phyloP scores from a whole-genome alignment of 2,797 vertebrate species.

The Acrocephalus scirpaceus region DNA sequence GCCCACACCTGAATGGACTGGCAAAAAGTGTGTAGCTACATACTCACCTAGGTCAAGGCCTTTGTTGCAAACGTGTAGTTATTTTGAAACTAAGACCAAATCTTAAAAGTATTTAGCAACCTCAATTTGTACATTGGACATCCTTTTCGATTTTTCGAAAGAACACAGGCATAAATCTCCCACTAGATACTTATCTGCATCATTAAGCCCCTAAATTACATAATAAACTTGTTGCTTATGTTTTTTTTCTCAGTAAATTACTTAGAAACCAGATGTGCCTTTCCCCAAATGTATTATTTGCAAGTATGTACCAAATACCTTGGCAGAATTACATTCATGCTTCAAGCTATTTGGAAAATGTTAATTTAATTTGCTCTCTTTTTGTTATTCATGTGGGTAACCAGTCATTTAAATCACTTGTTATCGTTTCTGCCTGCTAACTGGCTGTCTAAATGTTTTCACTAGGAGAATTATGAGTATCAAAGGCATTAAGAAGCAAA shows the following conservation, averaged over 20 bases:
- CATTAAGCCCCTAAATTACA: slow-evolving; percentile 31
- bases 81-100: background rate
- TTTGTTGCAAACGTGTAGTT: background rate
- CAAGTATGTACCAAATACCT: background rate
- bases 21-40: background rate
- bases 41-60: background rate
- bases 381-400: slow-evolving; percentile 8
- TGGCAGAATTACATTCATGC: slow-evolving; percentile 25
- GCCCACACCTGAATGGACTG: background rate
- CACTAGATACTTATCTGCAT: slow-evolving; percentile 13
- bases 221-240: background rate
- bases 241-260: slow-evolving; percentile 13
- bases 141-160: background rate
- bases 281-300: background rate
- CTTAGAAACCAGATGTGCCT: background rate
- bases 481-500: background rate
- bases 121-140: background rate
- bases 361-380: slow-evolving; percentile 19
- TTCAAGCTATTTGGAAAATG: slow-evolving; percentile 44
- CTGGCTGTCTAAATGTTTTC: slow-evolving; percentile 6
- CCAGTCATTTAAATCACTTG: background rate
- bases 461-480: background rate
- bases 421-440: background rate
- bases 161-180: background rate
- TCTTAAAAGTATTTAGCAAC: background rate